Percentiles rank a stretch among this genome's conserved stretches.
Evolutionary conservation across 2,888 invertebrate genomes (phyloP).

Genomic region (Zaprionus bogoriensis): DNA sequence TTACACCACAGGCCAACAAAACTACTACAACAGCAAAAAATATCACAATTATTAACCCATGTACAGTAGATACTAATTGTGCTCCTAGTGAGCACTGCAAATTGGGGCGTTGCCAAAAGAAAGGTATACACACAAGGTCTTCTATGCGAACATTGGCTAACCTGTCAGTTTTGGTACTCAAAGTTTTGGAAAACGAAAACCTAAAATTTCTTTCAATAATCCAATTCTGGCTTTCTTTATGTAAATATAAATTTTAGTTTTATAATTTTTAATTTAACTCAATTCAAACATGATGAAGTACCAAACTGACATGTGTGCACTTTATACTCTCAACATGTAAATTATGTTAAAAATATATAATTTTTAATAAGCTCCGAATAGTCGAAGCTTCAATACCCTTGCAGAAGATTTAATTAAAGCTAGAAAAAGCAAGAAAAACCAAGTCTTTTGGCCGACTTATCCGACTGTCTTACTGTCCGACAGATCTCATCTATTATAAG

Average conservation of each 20-base stretch:
- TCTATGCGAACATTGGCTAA: constrained; percentile 28
- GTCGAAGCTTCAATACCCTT: constrained; percentile 8
- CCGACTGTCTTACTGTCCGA: too few relatives aligned
- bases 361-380: constrained; percentile 13
- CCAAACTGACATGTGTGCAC: constrained; percentile 39
- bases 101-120: constrained; percentile 84
- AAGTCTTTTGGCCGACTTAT: too few relatives aligned
- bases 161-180: constrained; percentile 41
- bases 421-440: too few relatives aligned
- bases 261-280: neutral
- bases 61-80: constrained; percentile 86
- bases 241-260: constrained; percentile 30
- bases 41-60: constrained; percentile 82
- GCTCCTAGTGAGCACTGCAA: constrained; percentile 85
- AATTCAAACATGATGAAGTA: constrained; percentile 25
- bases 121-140: constrained; percentile 78
- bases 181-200: constrained; percentile 13
- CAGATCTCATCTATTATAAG: too few relatives aligned
- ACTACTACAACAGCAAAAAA: constrained; percentile 46
- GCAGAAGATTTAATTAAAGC: too few relatives aligned
- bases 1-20: constrained; percentile 58
- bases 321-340: constrained; percentile 35
- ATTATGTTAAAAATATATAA: constrained; percentile 29
- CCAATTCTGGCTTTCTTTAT: constrained; percentile 7
- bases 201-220: neutral